Evolutionary conservation across 2,888 invertebrate species (phyloP), one percentile per base, ranked within the genome.

Genomic region (Phalera bucephala): DNA sequence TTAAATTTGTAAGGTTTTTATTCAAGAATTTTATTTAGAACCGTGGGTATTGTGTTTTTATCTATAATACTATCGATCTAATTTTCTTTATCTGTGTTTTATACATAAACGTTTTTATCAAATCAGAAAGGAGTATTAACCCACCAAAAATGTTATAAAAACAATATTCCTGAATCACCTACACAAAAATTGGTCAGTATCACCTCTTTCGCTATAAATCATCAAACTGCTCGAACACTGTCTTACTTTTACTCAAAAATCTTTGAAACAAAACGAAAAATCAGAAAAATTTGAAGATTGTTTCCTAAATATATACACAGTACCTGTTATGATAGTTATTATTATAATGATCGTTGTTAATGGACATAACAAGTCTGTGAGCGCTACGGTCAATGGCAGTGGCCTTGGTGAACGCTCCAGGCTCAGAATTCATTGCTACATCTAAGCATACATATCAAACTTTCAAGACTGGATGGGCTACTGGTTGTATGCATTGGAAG

Each of bases 321-420:
- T n/a, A n/a, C n/a, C n/a, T n/a, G n/a, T n/a, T n/a, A n/a, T n/a
- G n/a, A n/a, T n/a, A n/a, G n/a, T n/a, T n/a, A 26, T 26, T 12
- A 26, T 65, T 67, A 52, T 68, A 73, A 72, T 72, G 64, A 3
- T 17, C 3, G 17, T 71, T 72, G 74, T 70, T 78, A 77, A 79
- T 74, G 67, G 73, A 61, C 52, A 45, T 41, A 50, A 52, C 49
- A 41, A 50, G 46, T 48, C 45, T 39, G 28, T 2, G 2, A 9
- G 33, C 43, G 28, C 43, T 43, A 44, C 68, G 72, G 71, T 71
- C 70, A 70, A 62, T 68, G 72, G 51, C 71, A 63, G 54, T 44
- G 67, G 45, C 72, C 68, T 71, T 72, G 72, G 52, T 47, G 39
- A 54, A 52, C 37, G 59, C 64, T 62, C 47, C 44, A 62, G 62